These are phyloP conservation scores for Ficedula albicollis DNA, from an alignment of 2,797 vertebrate genomes.

Conservation along the genomic window DNA sequence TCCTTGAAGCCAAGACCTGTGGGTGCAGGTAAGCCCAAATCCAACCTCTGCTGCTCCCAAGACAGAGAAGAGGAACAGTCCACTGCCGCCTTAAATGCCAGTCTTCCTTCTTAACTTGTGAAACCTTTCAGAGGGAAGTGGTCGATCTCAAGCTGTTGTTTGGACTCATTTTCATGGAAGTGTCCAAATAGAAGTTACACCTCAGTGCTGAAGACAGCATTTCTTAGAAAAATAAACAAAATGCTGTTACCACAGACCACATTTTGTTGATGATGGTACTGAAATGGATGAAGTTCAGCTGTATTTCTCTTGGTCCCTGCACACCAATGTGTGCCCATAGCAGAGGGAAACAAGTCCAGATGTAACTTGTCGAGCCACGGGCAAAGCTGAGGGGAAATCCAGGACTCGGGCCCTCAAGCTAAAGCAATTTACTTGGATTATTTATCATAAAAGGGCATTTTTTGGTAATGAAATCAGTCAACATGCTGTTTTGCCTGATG, in stretches of 20 bases:
- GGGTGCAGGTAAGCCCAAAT: not conserved
- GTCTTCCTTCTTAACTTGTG: not conserved
- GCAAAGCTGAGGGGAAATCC: not conserved
- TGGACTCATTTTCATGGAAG: not conserved
- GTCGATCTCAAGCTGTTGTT: not conserved
- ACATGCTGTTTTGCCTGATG: not conserved
- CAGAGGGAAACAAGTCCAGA: not conserved
- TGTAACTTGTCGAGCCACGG: accelerated
- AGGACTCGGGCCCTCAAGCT: not conserved
- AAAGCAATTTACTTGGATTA: not conserved
- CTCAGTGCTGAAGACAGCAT: not conserved
- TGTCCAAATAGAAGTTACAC: not conserved
- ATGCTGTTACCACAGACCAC: not conserved
- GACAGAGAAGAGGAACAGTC: not conserved
- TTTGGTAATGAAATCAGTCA: not conserved
- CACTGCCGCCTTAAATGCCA: not conserved
- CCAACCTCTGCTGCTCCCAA: not conserved
- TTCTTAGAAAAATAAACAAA: constrained; percentile 11
- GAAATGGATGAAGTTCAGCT: not conserved
- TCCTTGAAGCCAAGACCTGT: not conserved
- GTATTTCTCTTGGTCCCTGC: not conserved
- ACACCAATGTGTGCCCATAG: accelerated
- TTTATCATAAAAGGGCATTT: not conserved
- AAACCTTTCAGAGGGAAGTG: constrained; percentile 21
- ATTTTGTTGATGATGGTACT: not conserved